These are phyloP conservation scores for Tamias sibiricus DNA, from an alignment of 2,113 vertebrate species.

Conservation along the genomic window DNA sequence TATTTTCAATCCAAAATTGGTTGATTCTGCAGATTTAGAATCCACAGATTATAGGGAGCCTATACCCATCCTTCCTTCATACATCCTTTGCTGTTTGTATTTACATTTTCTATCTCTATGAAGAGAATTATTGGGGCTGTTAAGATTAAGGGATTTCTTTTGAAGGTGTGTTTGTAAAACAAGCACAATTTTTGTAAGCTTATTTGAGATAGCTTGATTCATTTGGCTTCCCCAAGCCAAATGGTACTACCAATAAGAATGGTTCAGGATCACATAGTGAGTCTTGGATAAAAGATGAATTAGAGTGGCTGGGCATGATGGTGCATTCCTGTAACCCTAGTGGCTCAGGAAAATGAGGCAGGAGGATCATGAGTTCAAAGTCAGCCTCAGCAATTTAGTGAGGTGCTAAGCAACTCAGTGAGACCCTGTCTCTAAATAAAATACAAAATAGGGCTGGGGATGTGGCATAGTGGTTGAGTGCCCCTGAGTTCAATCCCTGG, in stretches of 20 bases:
- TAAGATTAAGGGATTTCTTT: constrained; percentile 9
- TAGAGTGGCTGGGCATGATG: background rate
- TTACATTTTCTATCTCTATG: constrained; percentile 19
- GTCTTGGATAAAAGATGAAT: constrained; percentile 31
- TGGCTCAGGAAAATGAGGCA: too few species aligned
- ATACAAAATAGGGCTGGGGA: too few species aligned
- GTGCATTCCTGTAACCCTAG: too few species aligned
- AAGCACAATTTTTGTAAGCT: constrained; percentile 45
- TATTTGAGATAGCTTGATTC: constrained; percentile 23
- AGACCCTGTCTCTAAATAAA: too few species aligned
- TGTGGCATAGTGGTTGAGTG: too few species aligned
- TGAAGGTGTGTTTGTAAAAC: constrained; percentile 24
- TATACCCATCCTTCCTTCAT: background rate
- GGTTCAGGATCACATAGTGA: background rate
- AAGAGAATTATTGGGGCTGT: background rate
- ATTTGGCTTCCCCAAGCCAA: background rate
- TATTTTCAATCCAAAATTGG: background rate
- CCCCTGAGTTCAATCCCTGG: too few species aligned
- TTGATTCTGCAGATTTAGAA: background rate
- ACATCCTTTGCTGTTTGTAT: background rate
- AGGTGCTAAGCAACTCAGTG: too few species aligned
- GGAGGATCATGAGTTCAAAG: too few species aligned
- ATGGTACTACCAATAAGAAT: constrained; percentile 2
- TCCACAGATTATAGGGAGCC: background rate
- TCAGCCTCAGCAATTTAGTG: too few species aligned